Evolutionary conservation across 53 echinoderm and acorn worm genomes (phyloP), one percentile per base, ranked within the genome.

Genomic region (Stichopus horrens): DNA sequence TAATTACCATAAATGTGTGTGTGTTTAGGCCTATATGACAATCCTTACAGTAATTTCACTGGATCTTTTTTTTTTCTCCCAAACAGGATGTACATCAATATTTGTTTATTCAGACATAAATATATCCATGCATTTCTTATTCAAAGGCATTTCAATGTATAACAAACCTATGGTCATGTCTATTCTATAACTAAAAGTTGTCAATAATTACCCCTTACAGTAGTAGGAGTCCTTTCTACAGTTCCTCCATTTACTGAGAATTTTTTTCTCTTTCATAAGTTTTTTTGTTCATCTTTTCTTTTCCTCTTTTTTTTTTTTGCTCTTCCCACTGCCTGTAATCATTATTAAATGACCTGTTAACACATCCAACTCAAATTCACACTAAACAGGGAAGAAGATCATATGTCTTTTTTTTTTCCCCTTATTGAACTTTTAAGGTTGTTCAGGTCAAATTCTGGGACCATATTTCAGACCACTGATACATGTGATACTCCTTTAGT

Each of bases 381-480:
- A 81, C 56, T 6, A 56, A 81, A 56, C 16, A 7, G 22, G 71
- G 16, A 18, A 63, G 63, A 63, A 63, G 63, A 63, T 63, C 11
- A 63, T 63, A 63, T 13, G 10, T 13, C 10, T 4, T 16, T 63
- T 16, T 13, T 63, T 20, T 55, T 7, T 79, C 54, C 52, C 19
- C 52, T 76, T 76, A 23, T 54, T 79, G 57, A 81, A 81, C 81
- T 56, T 57, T 56, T 58, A 56, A 81, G 81, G 81, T 81, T 81
- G 81, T 58, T 56, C 57, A 81, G 81, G 81, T 81, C 81, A 81
- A 81, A 81, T 81, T 56, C 56, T 57, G 81, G 57, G 81, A 81
- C 81, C 81, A 81, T 56, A 81, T 81, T 81, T 81, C 81, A 81
- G 81, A 55, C 81, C 37, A 37, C 37, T 37, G 37, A 37, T 37